These are phyloP conservation scores for Rhagophthalmus giganteus DNA, from an alignment of 2,888 invertebrate genomes.

Conservation along the genomic window DNA sequence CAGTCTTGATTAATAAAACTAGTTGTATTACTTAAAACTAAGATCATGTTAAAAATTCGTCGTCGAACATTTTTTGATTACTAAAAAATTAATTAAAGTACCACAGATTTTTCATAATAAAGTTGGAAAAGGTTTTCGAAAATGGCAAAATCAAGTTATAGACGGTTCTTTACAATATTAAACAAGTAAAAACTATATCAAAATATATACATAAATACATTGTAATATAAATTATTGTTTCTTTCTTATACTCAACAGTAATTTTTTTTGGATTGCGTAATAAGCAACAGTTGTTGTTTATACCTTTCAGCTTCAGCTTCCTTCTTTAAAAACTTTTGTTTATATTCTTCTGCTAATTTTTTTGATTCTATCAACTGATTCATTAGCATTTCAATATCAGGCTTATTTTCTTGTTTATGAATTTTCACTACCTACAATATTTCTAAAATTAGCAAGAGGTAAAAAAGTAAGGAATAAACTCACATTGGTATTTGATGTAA, in stretches of 20 bases:
- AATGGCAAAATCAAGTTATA: too few species aligned
- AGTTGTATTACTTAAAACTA: too few species aligned
- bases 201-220: neutral
- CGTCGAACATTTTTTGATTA: too few species aligned
- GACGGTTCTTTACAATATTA: too few species aligned
- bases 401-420: conserved; percentile 14
- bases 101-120: too few species aligned
- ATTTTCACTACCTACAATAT: conserved; percentile 28
- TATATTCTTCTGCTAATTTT: conserved; percentile 50
- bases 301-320: conserved; percentile 49
- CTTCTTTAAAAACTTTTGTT: conserved; percentile 47
- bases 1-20: too few species aligned
- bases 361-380: conserved; percentile 49
- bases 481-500: conserved; percentile 39
- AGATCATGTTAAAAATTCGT: too few species aligned
- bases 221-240: too few species aligned
- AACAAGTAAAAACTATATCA: too few species aligned
- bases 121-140: too few species aligned
- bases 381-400: conserved; percentile 44
- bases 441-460: conserved; percentile 5
- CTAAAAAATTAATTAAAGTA: too few species aligned
- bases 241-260: conserved; percentile 11
- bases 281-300: conserved; percentile 48
- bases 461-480: conserved; percentile 10
- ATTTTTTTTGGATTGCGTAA: conserved; percentile 44